phyloP scores from a whole-genome alignment of 1,140 invertebrate species.

The Coptotermes formosanus region DNA sequence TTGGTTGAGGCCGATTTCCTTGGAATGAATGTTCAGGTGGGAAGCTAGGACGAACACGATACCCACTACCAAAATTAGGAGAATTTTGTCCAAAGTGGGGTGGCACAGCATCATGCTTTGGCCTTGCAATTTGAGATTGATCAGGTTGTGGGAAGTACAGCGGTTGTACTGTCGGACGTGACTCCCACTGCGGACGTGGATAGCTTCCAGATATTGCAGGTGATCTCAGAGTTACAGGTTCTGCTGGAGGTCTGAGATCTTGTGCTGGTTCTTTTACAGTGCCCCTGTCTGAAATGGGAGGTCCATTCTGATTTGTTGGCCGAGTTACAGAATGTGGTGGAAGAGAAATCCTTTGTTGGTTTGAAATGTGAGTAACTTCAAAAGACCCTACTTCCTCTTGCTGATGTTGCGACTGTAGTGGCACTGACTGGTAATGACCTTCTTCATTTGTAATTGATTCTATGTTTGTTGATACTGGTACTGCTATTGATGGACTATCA shows the following conservation, averaged over 20 bases:
- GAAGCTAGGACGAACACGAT: not conserved
- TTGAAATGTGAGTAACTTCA: not conserved
- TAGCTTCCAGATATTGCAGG: not conserved
- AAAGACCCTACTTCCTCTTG: not conserved
- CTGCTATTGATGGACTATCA: not conserved
- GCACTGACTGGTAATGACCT: not conserved
- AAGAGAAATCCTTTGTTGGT: not conserved
- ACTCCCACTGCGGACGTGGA: not conserved
- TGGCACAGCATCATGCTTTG: not conserved
- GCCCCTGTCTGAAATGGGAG: not conserved
- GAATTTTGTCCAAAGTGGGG: not conserved
- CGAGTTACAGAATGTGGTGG: not conserved
- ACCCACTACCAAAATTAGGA: not conserved
- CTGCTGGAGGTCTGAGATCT: not conserved
- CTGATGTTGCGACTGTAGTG: not conserved
- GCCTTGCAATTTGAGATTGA: not conserved
- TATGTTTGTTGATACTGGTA: not conserved
- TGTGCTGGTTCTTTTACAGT: not conserved
- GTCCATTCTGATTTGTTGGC: not conserved
- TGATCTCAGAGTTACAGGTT: not conserved
- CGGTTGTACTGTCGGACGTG: not conserved
- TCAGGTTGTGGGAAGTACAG: not conserved
- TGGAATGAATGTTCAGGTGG: not conserved
- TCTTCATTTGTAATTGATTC: slow-evolving; percentile 20
- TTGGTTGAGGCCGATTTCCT: not conserved